Conservation (phyloP, 1,140 invertebrate species). For the Liolophura sinensis region DNA sequence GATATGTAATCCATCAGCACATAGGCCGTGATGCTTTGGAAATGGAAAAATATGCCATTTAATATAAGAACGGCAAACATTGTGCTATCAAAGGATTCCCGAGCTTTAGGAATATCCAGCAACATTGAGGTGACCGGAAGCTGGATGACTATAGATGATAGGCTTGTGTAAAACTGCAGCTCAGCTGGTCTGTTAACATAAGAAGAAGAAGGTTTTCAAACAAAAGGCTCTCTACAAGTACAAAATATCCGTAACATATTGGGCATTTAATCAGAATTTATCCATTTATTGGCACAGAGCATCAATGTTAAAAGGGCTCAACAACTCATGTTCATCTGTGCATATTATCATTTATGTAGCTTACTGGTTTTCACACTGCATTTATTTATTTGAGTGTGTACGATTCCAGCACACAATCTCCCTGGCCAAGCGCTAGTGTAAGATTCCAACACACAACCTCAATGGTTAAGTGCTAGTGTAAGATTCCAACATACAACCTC, state of each 20-base stretch:
- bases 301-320: conserved; percentile 1
- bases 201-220: neutral
- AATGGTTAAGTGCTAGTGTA: too few relatives aligned
- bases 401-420: too few relatives aligned
- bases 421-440: too few relatives aligned
- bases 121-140: conserved; percentile 74
- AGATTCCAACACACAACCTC: too few relatives aligned
- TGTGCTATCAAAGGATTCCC: conserved; percentile 58
- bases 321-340: too few relatives aligned
- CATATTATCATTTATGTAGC: too few relatives aligned
- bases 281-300: neutral
- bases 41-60: conserved; percentile 84
- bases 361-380: too few relatives aligned
- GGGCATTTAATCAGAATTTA: too few relatives aligned
- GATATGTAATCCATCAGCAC: conserved; percentile 85
- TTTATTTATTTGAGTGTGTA: too few relatives aligned
- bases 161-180: conserved; percentile 82
- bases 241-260: too few relatives aligned
- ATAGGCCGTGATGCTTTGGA: conserved; percentile 85
- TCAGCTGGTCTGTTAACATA: conserved; percentile 73
- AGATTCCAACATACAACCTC: too few relatives aligned
- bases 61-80: conserved; percentile 70
- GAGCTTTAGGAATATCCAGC: conserved; percentile 65
- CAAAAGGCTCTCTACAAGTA: too few relatives aligned
- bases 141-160: conserved; percentile 79